Evolutionary conservation across 2,113 vertebrate species (phyloP).

Genomic region (Neogale vison): DNA sequence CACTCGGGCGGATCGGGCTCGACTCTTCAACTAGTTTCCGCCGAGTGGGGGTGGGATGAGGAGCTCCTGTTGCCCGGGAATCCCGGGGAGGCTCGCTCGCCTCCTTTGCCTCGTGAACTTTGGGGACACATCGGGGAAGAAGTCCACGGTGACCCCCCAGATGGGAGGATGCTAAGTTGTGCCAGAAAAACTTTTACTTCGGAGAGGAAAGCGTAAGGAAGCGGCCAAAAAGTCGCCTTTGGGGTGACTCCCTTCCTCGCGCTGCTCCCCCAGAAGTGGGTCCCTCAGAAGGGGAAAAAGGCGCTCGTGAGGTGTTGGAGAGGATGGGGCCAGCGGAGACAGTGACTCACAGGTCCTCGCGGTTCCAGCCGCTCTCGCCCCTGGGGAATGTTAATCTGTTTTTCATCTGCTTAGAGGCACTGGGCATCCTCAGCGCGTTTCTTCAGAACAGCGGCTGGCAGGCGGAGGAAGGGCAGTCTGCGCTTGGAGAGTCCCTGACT

Average conservation of each 20-base stretch:
- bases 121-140: not conserved
- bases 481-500: not conserved
- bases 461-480: not conserved
- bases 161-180: conserved; percentile 14
- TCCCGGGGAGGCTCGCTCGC: not conserved
- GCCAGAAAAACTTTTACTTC: conserved; percentile 70
- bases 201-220: not conserved
- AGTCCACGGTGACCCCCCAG: not conserved
- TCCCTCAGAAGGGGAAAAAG: not conserved
- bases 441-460: not conserved
- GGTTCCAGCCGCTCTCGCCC: not conserved
- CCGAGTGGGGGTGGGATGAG: not conserved
- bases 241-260: not conserved
- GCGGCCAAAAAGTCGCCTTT: not conserved
- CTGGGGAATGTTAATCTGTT: not conserved
- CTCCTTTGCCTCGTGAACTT: not conserved
- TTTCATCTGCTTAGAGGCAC: conserved; percentile 1
- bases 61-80: not conserved
- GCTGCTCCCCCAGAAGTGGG: not conserved
- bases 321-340: not conserved
- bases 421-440: not conserved
- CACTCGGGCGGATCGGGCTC: not conserved
- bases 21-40: conserved; percentile 12
- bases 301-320: not conserved
- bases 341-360: conserved; percentile 15